Conservation (phyloP, 1,140 invertebrate genomes). For the Solenopsis invicta region DNA sequence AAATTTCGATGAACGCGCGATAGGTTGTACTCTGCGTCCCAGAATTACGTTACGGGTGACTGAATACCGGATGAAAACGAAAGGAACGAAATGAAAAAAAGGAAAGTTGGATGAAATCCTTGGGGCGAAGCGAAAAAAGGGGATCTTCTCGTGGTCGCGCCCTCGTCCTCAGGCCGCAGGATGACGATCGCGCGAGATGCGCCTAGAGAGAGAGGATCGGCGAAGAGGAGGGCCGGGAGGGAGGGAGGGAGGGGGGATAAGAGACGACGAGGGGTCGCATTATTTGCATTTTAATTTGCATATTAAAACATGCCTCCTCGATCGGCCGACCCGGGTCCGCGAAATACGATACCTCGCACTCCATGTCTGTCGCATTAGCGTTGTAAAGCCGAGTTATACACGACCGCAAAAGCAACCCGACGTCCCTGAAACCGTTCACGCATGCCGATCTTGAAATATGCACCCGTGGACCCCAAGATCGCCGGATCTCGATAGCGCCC, state of each 20-base stretch:
- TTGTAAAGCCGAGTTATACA: conserved; percentile 84
- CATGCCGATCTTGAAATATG: conserved; percentile 86
- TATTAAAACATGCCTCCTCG: conserved; percentile 83
- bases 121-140: not conserved
- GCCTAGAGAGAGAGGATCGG: conserved; percentile 10
- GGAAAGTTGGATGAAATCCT: conserved; percentile 8
- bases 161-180: conserved; percentile 9
- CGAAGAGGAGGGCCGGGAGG: not conserved
- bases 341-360: conserved; percentile 83
- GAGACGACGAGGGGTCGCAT: conserved; percentile 54
- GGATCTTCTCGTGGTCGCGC: not conserved
- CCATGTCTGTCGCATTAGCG: conserved; percentile 83
- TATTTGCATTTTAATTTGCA: conserved; percentile 86
- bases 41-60: not conserved
- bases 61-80: not conserved
- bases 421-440: conserved; percentile 86
- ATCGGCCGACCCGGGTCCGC: conserved; percentile 74
- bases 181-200: conserved; percentile 47
- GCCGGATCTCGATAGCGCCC: conserved; percentile 75
- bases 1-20: too few species aligned
- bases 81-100: not conserved
- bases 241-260: not conserved
- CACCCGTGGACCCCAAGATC: conserved; percentile 81
- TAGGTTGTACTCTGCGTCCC: too few species aligned
- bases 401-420: conserved; percentile 85